A percentile compares a stretch with the other conserved stretches of the same genome.
These are phyloP conservation scores for Grammomys surdaster DNA, from an alignment of 2,113 vertebrate genomes.

Conservation along the genomic window DNA sequence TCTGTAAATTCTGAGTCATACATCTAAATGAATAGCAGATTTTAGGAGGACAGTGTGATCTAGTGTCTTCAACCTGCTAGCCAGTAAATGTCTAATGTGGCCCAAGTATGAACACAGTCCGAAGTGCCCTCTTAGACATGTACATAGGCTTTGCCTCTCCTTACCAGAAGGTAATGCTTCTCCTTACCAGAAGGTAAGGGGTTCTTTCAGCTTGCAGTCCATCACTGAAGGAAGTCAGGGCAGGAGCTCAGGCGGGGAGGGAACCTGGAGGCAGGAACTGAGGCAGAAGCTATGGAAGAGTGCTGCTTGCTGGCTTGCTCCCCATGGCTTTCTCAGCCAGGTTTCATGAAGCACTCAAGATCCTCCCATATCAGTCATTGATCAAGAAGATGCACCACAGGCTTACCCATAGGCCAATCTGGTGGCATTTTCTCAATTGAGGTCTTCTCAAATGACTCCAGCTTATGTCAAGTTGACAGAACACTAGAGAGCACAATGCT, in stretches of 20 bases:
- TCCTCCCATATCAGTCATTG: neutral
- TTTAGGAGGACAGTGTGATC: neutral
- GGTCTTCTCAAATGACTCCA: neutral
- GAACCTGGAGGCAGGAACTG: neutral
- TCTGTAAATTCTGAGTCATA: neutral
- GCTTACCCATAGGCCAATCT: neutral
- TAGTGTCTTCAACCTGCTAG: neutral
- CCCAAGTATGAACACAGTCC: neutral
- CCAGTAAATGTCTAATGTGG: neutral
- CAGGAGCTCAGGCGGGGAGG: neutral
- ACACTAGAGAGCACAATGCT: neutral
- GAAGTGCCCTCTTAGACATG: fast-evolving
- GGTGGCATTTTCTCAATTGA: neutral
- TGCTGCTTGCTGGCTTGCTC: neutral
- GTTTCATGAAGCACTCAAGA: neutral
- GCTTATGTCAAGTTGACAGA: neutral
- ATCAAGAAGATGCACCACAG: neutral
- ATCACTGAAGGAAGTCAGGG: neutral
- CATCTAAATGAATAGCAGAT: neutral
- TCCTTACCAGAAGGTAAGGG: neutral
- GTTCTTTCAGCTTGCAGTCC: neutral
- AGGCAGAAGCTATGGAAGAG: neutral
- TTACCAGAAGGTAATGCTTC: neutral
- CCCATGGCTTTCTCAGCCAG: neutral
- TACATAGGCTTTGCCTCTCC: neutral